Conservation (phyloP, 1,140 invertebrate species). For the Nasonia giraulti region DNA sequence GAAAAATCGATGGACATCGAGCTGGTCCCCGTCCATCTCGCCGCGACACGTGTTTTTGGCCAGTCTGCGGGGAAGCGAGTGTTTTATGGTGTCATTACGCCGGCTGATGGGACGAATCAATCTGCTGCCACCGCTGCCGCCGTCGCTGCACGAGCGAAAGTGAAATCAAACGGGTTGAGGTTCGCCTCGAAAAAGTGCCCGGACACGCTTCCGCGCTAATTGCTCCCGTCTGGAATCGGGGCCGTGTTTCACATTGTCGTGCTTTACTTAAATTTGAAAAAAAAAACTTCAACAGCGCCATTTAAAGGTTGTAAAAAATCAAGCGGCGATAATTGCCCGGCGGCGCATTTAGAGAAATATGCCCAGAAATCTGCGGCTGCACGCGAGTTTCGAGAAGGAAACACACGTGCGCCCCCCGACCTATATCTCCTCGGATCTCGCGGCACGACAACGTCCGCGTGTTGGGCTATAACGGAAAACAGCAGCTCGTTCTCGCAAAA, state of each 20-base stretch:
- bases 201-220: background rate
- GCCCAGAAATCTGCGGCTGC: too few relatives aligned
- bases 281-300: too few relatives aligned
- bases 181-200: background rate
- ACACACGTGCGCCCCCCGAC: too few relatives aligned
- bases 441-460: background rate
- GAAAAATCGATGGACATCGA: too few relatives aligned
- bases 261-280: too few relatives aligned
- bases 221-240: background rate
- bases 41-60: slow-evolving; percentile 34
- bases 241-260: background rate
- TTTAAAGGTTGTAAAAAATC: too few relatives aligned
- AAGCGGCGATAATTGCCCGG: too few relatives aligned
- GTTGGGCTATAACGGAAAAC: background rate
- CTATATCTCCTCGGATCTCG: background rate
- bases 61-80: background rate
- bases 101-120: slow-evolving; percentile 22
- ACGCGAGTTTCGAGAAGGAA: too few relatives aligned
- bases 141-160: background rate
- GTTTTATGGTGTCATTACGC: slow-evolving; percentile 36
- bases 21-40: background rate
- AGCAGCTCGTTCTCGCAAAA: slow-evolving; percentile 21
- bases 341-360: too few relatives aligned
- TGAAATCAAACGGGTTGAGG: slow-evolving; percentile 23
- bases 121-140: background rate